These are phyloP conservation scores for Protodeltote pygarga DNA, from an alignment of 2,888 invertebrate genomes.

Conservation along the genomic window DNA sequence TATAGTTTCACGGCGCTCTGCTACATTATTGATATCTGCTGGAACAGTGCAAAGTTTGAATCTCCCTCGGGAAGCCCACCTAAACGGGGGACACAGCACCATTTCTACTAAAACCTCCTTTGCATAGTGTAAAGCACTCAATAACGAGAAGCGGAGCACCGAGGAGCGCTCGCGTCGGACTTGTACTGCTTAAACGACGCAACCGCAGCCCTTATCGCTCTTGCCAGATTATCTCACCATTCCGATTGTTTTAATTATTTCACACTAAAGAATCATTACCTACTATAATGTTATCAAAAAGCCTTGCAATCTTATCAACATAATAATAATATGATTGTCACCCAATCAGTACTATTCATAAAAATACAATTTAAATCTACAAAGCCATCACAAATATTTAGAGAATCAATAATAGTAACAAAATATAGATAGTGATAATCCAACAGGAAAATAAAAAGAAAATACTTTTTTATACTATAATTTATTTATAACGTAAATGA, in stretches of 20 bases:
- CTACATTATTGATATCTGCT: conserved; percentile 36
- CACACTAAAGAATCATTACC: conserved; percentile 75
- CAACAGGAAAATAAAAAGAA: conserved; percentile 56
- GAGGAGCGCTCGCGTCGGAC: conserved; percentile 78
- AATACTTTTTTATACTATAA: conserved; percentile 81
- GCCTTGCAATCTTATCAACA: conserved; percentile 81
- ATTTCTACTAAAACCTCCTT: conserved; percentile 47
- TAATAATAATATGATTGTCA: conserved; percentile 69
- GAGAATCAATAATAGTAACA: conserved; percentile 1
- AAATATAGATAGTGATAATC: conserved; percentile 8
- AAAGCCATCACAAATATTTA: conserved; percentile 7
- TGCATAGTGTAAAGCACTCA: conserved; percentile 31
- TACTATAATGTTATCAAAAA: conserved; percentile 78
- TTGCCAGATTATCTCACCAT: conserved; percentile 78
- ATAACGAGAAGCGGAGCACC: conserved; percentile 37
- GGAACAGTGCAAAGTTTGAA: conserved; percentile 67
- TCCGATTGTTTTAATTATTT: conserved; percentile 86
- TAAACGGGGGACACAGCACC: conserved; percentile 82
- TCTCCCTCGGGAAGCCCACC: conserved; percentile 74
- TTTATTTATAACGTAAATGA: conserved; percentile 88
- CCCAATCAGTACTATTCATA: conserved; percentile 65
- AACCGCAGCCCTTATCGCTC: conserved; percentile 75
- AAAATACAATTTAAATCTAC: conserved; percentile 35
- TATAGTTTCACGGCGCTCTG: conserved; percentile 71
- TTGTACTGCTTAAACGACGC: conserved; percentile 69